Percentiles rank a stretch among this genome's conserved stretches.
Conservation (phyloP, 2,797 vertebrate species). For the Poecilia velifera region DNA sequence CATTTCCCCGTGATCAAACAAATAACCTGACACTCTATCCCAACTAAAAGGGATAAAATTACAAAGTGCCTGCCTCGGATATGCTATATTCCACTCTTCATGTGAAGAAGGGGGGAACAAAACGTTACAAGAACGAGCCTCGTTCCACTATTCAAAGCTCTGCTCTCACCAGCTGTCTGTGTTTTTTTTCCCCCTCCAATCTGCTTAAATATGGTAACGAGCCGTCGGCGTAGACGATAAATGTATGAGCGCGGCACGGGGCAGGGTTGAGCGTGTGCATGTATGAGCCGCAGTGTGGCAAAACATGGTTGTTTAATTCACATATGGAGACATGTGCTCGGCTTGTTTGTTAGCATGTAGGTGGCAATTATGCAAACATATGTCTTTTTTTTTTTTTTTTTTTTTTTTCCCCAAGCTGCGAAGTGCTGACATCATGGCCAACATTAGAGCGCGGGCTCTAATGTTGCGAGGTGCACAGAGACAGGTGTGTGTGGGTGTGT, state of each 20-base stretch:
- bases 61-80: background rate
- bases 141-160: conserved; percentile 32
- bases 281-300: conserved; percentile 2
- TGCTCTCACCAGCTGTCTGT: conserved; percentile 50
- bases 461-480: background rate
- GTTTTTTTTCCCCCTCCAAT: conserved; percentile 53
- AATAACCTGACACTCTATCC: background rate
- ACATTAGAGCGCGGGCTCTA: background rate
- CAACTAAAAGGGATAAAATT: background rate
- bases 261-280: conserved; percentile 26
- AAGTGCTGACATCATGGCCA: background rate
- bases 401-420: background rate
- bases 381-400: conserved; percentile 2
- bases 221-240: background rate
- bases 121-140: conserved; percentile 44
- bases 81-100: conserved; percentile 36
- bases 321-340: background rate
- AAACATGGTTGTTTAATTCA: conserved; percentile 1
- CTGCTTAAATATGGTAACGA: conserved; percentile 51
- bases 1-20: background rate
- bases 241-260: conserved; percentile 22
- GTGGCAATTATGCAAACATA: conserved; percentile 10
- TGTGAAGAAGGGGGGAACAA: conserved; percentile 8
- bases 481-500: conserved; percentile 2
- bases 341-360: background rate